phyloP scores from a whole-genome alignment of 2,888 invertebrate genomes.

The Apamea crenata region DNA sequence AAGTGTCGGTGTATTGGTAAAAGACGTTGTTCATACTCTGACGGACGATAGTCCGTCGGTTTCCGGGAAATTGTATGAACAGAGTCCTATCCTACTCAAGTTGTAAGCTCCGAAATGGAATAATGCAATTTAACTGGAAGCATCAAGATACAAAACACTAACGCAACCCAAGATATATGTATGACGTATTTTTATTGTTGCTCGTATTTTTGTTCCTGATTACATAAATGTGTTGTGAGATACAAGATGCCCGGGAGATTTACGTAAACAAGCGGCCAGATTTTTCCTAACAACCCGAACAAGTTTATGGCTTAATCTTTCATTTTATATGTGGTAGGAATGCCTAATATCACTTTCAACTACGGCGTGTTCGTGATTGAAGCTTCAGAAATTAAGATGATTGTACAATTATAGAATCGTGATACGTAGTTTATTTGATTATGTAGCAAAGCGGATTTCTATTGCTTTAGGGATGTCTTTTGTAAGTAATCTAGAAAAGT shows the following conservation, averaged over 20 bases:
- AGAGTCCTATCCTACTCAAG: no score
- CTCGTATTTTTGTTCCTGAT: conserved; percentile 71
- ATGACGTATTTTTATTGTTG: conserved; percentile 69
- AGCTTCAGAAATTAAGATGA: neutral
- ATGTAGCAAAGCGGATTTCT: no score
- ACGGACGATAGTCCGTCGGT: no score
- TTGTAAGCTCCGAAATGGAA: conserved; percentile 13
- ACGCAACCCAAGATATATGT: conserved; percentile 55
- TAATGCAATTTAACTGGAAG: conserved; percentile 23
- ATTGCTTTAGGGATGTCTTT: neutral
- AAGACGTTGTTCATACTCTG: neutral
- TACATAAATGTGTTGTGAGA: conserved; percentile 69
- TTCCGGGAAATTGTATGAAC: no score
- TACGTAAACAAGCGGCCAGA: conserved; percentile 69
- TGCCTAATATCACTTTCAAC: conserved; percentile 52
- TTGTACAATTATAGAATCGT: neutral
- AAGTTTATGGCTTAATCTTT: conserved; percentile 71
- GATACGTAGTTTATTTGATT: neutral
- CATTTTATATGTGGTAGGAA: conserved; percentile 69
- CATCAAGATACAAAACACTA: conserved; percentile 25
- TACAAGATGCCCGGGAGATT: conserved; percentile 66
- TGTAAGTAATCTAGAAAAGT: neutral
- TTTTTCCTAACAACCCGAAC: conserved; percentile 59
- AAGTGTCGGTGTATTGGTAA: neutral
- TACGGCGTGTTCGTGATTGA: neutral